Evolutionary conservation across 2,888 invertebrate genomes (phyloP).

Genomic region (Pseudoips prasinana): DNA sequence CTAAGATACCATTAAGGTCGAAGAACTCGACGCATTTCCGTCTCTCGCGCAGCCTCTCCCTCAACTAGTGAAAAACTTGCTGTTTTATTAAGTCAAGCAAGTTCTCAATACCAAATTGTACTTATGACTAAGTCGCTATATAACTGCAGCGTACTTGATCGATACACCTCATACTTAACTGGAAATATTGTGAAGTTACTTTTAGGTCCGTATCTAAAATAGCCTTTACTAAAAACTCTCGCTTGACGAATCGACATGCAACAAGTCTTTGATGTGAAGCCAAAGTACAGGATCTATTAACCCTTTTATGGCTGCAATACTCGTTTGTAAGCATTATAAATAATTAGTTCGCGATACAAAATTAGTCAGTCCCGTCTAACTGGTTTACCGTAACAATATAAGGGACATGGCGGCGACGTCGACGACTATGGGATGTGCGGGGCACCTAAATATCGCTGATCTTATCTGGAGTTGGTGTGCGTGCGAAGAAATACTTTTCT

Average conservation of each 20-base stretch:
- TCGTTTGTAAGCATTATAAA: constrained; percentile 34
- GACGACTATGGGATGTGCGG: constrained; percentile 32
- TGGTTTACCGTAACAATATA: constrained; percentile 64
- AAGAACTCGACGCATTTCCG: constrained; percentile 46
- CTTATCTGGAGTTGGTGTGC: too few species aligned
- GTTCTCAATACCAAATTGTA: constrained; percentile 39
- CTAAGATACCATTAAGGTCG: constrained; percentile 52
- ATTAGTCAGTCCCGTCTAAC: constrained; percentile 57
- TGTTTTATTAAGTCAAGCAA: constrained; percentile 36
- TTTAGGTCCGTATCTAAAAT: too few species aligned
- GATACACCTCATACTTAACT: too few species aligned
- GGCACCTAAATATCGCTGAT: too few species aligned
- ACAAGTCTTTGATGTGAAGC: constrained; percentile 13
- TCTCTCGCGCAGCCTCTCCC: constrained; percentile 41
- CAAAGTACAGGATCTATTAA: constrained; percentile 12
- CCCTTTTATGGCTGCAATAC: constrained; percentile 22
- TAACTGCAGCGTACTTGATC: too few species aligned
- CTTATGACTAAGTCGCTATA: constrained; percentile 19
- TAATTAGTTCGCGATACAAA: constrained; percentile 43
- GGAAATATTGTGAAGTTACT: too few species aligned
- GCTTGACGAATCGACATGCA: constrained; percentile 3
- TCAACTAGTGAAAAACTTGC: constrained; percentile 58
- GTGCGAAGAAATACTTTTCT: too few species aligned
- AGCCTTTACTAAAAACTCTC: too few species aligned
- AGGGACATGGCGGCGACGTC: constrained; percentile 31